Evolutionary conservation across 2,888 invertebrate genomes (phyloP), one percentile per base, ranked within the genome.

Genomic region (Tineola bisselliella): DNA sequence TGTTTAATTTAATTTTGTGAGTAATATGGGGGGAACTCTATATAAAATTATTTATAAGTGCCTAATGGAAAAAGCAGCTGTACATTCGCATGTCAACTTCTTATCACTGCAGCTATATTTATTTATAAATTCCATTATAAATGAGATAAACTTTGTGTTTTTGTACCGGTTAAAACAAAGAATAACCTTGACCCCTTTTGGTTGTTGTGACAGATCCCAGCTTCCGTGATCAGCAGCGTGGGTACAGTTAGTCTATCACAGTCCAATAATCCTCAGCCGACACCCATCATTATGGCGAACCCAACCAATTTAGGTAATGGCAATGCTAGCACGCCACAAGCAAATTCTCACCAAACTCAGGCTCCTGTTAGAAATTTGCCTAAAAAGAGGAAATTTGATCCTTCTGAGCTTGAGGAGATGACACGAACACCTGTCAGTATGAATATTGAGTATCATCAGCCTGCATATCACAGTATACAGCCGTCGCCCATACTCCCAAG

Each of bases 381-480:
- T 62, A 98, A 98, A 84, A 98, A 98, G 84, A 90, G 98, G 65
- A 96, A 96, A 83, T 94, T 92, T 73, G 92, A 93, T 78, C 92
- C 92, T 54, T 91, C 93, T 54, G 93, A 93, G 70, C 82, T 93
- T 62, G 94, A 94, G 77, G 92, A 92, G 70, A 88, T 89, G 68
- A 89, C 89, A 69, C 84, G 87, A 63, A 69, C 72, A 1, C 74
- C 79, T 0, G 68, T 73, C 17, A 15, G 18, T 59, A 63, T 65
- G 59, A 64, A 63, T 59, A 61, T 76, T 13, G 83, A 84, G 57
- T 84, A 80, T 65, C 76, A 75, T 62, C 70, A 72, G 18, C 68
- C 65, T 52, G 65, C 64, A n/a, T 79, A 78, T 64, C 76, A 74
- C 25, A 74, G 79, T 44, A 76, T 77, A 0, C 81, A 81, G 61